Percentiles rank a stretch among this genome's conserved stretches.
Conservation (phyloP, 2,888 invertebrate species). For the Panzeria rudis region DNA sequence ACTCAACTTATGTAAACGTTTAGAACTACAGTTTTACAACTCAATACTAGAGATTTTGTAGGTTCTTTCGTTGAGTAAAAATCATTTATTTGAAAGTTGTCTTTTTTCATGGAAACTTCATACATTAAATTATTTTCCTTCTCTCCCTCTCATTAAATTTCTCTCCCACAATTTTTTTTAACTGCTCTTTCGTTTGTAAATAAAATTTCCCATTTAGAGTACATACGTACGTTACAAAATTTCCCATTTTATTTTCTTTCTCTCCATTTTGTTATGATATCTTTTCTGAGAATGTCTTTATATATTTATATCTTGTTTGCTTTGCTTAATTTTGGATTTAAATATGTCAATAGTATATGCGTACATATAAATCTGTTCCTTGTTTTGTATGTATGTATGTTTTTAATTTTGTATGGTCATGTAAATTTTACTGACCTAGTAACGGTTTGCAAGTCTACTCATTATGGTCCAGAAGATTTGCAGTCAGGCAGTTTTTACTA, state of each 20-base stretch:
- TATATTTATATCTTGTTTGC: neutral
- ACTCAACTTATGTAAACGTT: neutral
- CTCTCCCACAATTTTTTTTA: neutral
- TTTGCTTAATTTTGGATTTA: neutral
- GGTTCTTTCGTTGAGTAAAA: too few relatives aligned
- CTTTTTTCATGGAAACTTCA: too few relatives aligned
- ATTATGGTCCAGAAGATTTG: conserved; percentile 65
- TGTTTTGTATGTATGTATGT: neutral
- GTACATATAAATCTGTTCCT: neutral
- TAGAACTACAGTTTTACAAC: neutral
- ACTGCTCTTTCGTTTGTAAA: too few relatives aligned
- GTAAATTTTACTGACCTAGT: conserved; percentile 79
- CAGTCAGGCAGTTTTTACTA: conserved; percentile 15
- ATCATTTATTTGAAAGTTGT: too few relatives aligned
- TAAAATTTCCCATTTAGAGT: neutral
- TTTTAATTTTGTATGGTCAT: conserved; percentile 28
- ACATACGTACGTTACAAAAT: neutral
- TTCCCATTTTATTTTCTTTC: neutral
- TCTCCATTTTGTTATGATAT: neutral
- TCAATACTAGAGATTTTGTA: neutral
- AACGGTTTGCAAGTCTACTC: conserved; percentile 80
- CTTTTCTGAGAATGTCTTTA: neutral
- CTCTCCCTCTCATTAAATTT: neutral
- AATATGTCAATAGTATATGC: neutral
- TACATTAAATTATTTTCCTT: too few relatives aligned